Base-by-base conservation (phyloP, 2,888 invertebrate species). In the Flexamia atlantica region DNA sequence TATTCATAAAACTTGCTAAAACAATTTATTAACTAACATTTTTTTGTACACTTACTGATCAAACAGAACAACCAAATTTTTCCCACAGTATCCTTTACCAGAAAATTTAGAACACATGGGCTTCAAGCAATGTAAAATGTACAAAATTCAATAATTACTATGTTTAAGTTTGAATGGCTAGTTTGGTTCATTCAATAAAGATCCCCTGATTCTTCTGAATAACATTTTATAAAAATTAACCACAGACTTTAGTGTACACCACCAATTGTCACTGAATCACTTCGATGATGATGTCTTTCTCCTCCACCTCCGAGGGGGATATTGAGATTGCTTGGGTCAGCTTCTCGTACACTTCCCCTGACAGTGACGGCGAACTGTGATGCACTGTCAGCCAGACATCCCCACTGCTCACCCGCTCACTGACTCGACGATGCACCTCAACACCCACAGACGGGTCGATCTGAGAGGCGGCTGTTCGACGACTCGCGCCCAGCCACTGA, bases 361-460 rank as follows among this genome's bases (percentile, higher is more conserved):
- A 17, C 7, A 87, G 82, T 14, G 40, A 12, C 5, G 86, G 84
- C 5, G 82, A 83, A 25, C 89, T 88, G 85, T 91, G 90, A 85
- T 91, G 89, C 4, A 91, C 88, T 72, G 87, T 88, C 36, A 90
- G 85, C 89, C 90, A 90, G 0, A 87, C 83, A 4, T 89, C 88
- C 9, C 89, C 90, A 86, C 86, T 30, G 72, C 85, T 50, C 10
- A 90, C 87, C 1, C 25, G n/a, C 10, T 89, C 88, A 3, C 90
- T 89, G 7, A 85, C 84, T 32, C 87, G 87, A 17, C 64, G 64
- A 14, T 64, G 64, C 0, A 92, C 87, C 80, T 89, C 88, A 7
- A 92, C 87, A 0, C 92, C 92, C 2, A 91, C 91, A 9, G 89
- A 88, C 79, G 88, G 88, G 87, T 91, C 90, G 14, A 92, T 89